Evolutionary conservation across 1,140 invertebrate species (phyloP), one percentile per base, ranked within the genome.

Genomic region (Polypedilum vanderplanki): DNA sequence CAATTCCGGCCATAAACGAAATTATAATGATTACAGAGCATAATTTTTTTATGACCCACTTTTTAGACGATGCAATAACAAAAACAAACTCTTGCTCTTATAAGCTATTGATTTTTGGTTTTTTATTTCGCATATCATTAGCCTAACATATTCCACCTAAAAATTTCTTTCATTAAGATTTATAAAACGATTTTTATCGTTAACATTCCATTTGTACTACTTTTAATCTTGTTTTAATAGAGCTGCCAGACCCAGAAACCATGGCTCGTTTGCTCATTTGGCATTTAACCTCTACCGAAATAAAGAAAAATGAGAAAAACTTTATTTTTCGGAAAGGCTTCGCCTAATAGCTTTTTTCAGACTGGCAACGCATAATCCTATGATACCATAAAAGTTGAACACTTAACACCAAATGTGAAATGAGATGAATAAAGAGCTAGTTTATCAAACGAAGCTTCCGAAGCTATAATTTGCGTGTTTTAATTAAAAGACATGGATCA

Each of bases 331-430:
- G n/a, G n/a, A 57, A 57, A 57, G 46, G 46, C n/a, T 57, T 57
- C 46, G n/a, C 15, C 15, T 57, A 57, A 57, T 57, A 12, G 46
- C 3, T 1, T 12, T 57, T 57, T 57, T 15, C 4, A n/a, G 46
- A 74, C 40, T 57, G 40, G 33, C 74, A 57, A 57, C 46, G 46
- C 40, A 22, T 57, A 41, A 74, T 57, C 74, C 40, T 1, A 41
- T 17, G 18, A 18, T 46, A 41, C 40, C 22, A 41, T 57, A 41
- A 40, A 46, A 20, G 10, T 46, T 20, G n/a, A 57, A n/a, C 46
- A 57, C 46, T 57, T 57, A 57, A 57, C 46, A n/a, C 46, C 46
- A 57, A 4, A 57, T n/a, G n/a, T 57, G 46, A 33, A 3, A 33
- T 33, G 24, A 33, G 24, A 33, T 33, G 24, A 3, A 33, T 33